A percentile compares a stretch with the other conserved stretches of the same genome.
Evolutionary conservation across 2,888 invertebrate species (phyloP).

Genomic region (Margaritifera margaritifera): DNA sequence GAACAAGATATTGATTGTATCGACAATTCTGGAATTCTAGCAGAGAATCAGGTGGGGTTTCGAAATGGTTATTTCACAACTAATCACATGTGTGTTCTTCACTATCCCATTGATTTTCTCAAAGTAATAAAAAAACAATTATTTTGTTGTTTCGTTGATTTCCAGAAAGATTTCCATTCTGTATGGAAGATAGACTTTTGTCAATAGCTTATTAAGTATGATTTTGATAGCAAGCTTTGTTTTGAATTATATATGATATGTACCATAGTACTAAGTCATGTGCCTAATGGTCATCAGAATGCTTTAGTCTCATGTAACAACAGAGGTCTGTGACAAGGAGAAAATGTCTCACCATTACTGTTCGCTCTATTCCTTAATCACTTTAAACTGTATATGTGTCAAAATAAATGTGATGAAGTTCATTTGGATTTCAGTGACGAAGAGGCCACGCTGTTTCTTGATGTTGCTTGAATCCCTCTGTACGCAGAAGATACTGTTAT

Average conservation of each 20-base stretch:
- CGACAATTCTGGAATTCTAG: background rate
- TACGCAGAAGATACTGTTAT: too few species aligned
- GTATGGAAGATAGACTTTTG: background rate
- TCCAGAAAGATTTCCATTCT: slow-evolving; percentile 3
- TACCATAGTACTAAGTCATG: background rate
- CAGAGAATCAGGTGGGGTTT: slow-evolving; percentile 7
- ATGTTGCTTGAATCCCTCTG: too few species aligned
- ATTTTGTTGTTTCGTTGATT: slow-evolving; percentile 2
- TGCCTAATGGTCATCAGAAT: background rate
- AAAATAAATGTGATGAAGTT: too few species aligned
- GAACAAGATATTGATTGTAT: background rate
- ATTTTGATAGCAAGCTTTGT: background rate
- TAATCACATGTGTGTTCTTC: slow-evolving; percentile 5
- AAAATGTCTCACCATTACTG: too few species aligned
- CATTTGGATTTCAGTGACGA: too few species aligned
- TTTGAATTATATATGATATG: background rate
- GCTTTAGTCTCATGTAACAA: too few species aligned
- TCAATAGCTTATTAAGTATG: background rate
- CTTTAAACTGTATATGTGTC: too few species aligned
- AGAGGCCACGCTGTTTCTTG: too few species aligned
- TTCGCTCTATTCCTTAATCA: too few species aligned
- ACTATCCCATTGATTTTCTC: background rate
- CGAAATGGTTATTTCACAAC: slow-evolving; percentile 6
- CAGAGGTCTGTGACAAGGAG: too few species aligned
- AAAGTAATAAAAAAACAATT: background rate